These are phyloP conservation scores for Umimayanthus chanpuru DNA, from an alignment of 92 coral and sea anemone genomes.

Conservation along the genomic window DNA sequence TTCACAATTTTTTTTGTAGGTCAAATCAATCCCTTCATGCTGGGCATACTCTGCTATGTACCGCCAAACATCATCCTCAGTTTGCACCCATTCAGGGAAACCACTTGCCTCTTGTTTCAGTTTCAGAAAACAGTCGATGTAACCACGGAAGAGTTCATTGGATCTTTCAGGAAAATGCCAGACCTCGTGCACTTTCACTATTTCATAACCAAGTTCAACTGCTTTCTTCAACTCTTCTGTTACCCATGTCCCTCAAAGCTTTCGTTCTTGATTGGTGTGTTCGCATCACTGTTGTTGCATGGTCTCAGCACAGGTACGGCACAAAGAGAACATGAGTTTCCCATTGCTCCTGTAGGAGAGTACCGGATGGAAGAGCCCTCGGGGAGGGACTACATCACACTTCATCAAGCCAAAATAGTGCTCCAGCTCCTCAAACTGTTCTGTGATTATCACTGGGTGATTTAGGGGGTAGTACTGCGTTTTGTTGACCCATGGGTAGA, in stretches of 20 bases:
- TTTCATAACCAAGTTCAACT: too few relatives aligned
- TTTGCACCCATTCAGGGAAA: too few relatives aligned
- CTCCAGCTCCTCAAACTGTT: constrained; percentile 26
- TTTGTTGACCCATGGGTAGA: constrained; percentile 49
- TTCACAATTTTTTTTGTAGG: too few relatives aligned
- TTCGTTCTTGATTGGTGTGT: constrained; percentile 49
- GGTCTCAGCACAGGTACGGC: constrained; percentile 46
- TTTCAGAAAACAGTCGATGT: too few relatives aligned
- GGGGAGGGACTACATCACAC: constrained; percentile 38
- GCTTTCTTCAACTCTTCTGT: constrained; percentile 6
- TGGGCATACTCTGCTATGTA: too few relatives aligned
- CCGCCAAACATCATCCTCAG: constrained; percentile 11
- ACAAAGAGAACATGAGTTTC: constrained; percentile 52
- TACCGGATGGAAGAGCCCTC: constrained; percentile 50
- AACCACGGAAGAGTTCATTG: too few relatives aligned
- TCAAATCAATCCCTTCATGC: too few relatives aligned
- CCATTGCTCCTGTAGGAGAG: constrained; percentile 42
- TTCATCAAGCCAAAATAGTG: background rate
- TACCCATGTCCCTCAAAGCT: constrained; percentile 54
- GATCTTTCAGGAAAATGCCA: background rate
- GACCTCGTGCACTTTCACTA: too few relatives aligned
- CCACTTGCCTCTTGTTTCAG: too few relatives aligned
- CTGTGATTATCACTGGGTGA: constrained; percentile 41
- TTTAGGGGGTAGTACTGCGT: background rate
- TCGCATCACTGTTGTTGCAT: constrained; percentile 41